Percentiles rank a stretch among this genome's conserved stretches.
These are phyloP conservation scores for Hormaphis cornu DNA, from an alignment of 1,140 invertebrate genomes.

Conservation along the genomic window DNA sequence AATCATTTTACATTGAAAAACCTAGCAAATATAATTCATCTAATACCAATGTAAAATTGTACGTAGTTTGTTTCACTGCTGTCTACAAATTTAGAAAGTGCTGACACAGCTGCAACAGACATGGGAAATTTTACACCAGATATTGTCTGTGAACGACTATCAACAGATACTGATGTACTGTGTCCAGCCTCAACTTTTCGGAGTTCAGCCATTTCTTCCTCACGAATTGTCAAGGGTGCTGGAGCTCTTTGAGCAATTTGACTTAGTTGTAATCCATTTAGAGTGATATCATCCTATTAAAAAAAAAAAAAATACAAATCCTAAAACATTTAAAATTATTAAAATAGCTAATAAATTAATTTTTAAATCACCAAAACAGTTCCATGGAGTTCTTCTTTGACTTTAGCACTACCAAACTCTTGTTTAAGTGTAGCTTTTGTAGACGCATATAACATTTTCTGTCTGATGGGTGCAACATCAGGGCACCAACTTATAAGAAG, in stretches of 20 bases:
- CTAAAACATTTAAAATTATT: not conserved
- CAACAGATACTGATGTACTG: conserved; percentile 54
- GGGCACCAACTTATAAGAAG: conserved; percentile 90
- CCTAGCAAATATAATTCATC: not conserved
- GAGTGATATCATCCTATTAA: conserved; percentile 64
- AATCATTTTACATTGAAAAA: not conserved
- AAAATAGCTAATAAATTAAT: conserved; percentile 37
- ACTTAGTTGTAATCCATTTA: conserved; percentile 73
- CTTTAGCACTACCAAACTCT: conserved; percentile 84
- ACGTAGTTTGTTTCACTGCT: conserved; percentile 50
- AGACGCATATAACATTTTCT: conserved; percentile 98
- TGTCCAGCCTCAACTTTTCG: conserved; percentile 53
- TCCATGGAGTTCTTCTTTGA: conserved; percentile 86
- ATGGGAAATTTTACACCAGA: conserved; percentile 88
- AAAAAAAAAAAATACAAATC: conserved; percentile 8
- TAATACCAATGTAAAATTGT: conserved; percentile 61
- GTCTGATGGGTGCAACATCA: conserved; percentile 74
- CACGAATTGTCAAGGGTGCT: conserved; percentile 76
- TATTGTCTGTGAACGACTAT: conserved; percentile 81
- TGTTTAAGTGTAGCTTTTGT: conserved; percentile 95
- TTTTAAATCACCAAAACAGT: conserved; percentile 53
- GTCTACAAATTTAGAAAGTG: conserved; percentile 49
- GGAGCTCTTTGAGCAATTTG: conserved; percentile 67
- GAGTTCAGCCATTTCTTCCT: conserved; percentile 78
- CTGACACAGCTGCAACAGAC: conserved; percentile 46